A percentile compares a stretch with the other conserved stretches of the same genome.
These are phyloP conservation scores for Parus major DNA, from an alignment of 2,113 vertebrate species.

Conservation along the genomic window DNA sequence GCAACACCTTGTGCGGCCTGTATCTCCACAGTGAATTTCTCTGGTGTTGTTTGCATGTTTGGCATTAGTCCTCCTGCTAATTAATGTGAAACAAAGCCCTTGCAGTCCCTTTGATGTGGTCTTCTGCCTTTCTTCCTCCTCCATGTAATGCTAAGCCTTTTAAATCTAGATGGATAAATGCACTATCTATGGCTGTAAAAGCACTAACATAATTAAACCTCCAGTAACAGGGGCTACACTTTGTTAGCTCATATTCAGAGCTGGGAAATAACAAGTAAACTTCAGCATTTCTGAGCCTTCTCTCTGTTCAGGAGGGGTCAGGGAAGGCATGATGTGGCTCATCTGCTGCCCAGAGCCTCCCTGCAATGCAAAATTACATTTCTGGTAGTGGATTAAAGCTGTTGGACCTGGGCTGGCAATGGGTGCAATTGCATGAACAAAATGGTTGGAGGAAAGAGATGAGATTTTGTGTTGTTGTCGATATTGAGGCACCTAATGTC, in stretches of 20 bases:
- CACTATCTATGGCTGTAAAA: neutral
- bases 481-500: neutral
- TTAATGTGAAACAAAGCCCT: neutral
- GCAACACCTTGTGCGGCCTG: neutral
- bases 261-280: neutral
- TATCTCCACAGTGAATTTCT: neutral
- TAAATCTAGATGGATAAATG: neutral
- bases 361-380: accelerated
- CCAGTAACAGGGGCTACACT: neutral
- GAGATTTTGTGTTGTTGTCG: neutral
- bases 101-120: neutral
- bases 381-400: neutral
- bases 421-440: accelerated
- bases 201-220: neutral
- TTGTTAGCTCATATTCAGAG: neutral
- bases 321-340: neutral
- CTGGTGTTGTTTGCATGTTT: neutral
- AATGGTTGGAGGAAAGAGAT: neutral
- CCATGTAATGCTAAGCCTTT: neutral
- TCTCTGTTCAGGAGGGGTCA: accelerated
- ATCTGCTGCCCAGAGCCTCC: neutral
- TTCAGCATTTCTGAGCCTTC: neutral
- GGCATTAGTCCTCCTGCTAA: neutral
- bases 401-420: neutral
- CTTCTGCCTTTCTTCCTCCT: neutral